Percentiles rank a stretch among this genome's conserved stretches.
Conservation (phyloP, 2,113 vertebrate species). For the Protomyctophum bolini region DNA sequence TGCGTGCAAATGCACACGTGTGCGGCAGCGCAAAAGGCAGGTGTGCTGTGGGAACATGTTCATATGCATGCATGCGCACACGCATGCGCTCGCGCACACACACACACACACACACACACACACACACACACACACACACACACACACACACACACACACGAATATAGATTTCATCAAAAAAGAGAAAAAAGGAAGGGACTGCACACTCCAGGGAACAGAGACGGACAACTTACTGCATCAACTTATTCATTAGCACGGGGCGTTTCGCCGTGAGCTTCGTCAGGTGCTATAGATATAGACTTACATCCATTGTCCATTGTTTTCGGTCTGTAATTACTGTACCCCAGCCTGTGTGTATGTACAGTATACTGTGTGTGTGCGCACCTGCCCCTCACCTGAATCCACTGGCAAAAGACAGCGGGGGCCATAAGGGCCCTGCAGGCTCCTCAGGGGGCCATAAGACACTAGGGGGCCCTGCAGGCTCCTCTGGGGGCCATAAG, state of each 20-base stretch:
- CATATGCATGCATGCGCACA: background rate
- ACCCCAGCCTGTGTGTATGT: too few species aligned
- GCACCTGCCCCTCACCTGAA: slow-evolving; percentile 67
- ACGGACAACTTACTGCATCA: too few species aligned
- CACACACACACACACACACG: background rate
- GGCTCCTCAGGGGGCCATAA: too few species aligned
- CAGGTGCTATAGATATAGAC: too few species aligned
- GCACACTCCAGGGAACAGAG: background rate
- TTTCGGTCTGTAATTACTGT: slow-evolving; percentile 4
- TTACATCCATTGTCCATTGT: background rate
- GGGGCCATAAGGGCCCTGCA: slow-evolving; percentile 49
- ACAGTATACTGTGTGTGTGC: background rate
- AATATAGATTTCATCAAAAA: too few species aligned
- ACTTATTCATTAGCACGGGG: too few species aligned
- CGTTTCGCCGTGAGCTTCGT: too few species aligned
- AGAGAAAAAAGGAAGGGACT: too few species aligned
- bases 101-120: background rate
- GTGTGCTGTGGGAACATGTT: too few species aligned
- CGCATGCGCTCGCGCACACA: background rate
- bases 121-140: background rate
- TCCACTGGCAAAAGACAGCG: slow-evolving; percentile 24
- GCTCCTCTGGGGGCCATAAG: too few species aligned
- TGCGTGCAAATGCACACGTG: background rate
- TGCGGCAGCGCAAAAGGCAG: too few species aligned
- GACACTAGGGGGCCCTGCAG: too few species aligned